Percentiles rank a stretch among this genome's conserved stretches.
These are phyloP conservation scores for Marcusenius ussheri DNA, from an alignment of 2,113 vertebrate genomes.

Conservation along the genomic window DNA sequence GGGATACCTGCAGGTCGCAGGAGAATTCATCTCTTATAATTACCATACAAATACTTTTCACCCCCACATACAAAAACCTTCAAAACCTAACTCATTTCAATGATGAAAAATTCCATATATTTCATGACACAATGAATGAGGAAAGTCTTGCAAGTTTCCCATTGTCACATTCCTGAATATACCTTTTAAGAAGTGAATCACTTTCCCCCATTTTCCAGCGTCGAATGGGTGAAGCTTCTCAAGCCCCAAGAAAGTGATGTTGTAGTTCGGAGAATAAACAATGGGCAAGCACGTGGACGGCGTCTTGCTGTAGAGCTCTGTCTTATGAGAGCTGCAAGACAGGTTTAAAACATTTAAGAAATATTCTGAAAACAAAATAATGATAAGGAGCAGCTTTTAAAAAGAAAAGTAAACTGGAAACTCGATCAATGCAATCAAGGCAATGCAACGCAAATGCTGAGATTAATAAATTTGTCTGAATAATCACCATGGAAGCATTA, in stretches of 20 bases:
- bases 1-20: slow-evolving; percentile 29
- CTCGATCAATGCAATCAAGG: background rate
- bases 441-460: background rate
- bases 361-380: background rate
- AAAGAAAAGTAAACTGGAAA: background rate
- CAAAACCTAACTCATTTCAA: slow-evolving; percentile 9
- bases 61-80: background rate
- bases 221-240: slow-evolving; percentile 95
- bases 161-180: slow-evolving; percentile 24
- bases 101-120: slow-evolving; percentile 1
- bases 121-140: background rate
- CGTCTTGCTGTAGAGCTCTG: slow-evolving; percentile 66
- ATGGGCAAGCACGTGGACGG: slow-evolving; percentile 73
- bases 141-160: background rate
- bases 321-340: slow-evolving; percentile 66
- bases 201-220: slow-evolving; percentile 92
- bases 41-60: slow-evolving; percentile 32
- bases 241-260: slow-evolving; percentile 92
- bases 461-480: background rate
- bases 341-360: background rate
- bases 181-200: slow-evolving; percentile 90
- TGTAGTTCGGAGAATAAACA: slow-evolving; percentile 85
- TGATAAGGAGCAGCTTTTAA: background rate
- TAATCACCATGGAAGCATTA: background rate
- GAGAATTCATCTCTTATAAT: slow-evolving; percentile 37